Conservation (phyloP, 2,797 vertebrate genomes). For the Carcharodon carcharias region DNA sequence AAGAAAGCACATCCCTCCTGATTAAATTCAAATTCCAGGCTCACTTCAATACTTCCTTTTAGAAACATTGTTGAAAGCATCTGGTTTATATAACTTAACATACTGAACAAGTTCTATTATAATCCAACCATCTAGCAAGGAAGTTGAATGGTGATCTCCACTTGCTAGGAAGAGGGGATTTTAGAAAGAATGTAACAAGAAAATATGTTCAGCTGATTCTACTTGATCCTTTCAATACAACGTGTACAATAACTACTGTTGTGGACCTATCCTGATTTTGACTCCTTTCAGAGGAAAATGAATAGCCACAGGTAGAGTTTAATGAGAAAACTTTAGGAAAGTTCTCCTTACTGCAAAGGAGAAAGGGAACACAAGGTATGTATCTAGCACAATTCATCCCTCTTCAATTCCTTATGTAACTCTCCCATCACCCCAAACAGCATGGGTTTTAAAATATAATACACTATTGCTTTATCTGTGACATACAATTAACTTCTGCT, state of each 20-base stretch:
- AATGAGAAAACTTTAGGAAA: neutral
- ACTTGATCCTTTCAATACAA: neutral
- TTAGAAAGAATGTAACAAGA: neutral
- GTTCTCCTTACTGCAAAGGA: neutral
- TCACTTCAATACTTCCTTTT: neutral
- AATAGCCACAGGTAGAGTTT: neutral
- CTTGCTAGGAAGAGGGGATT: neutral
- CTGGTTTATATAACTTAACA: neutral
- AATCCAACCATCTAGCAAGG: neutral
- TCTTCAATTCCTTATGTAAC: neutral
- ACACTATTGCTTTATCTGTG: neutral
- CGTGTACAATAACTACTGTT: neutral
- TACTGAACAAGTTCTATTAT: neutral
- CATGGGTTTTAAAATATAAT: neutral
- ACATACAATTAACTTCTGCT: neutral
- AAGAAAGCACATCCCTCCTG: neutral
- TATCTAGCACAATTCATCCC: neutral
- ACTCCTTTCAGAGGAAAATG: neutral
- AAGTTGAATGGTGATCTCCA: neutral
- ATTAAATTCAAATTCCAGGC: neutral
- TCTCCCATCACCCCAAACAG: neutral
- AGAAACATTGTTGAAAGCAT: neutral
- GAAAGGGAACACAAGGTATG: neutral
- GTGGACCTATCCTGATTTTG: neutral
- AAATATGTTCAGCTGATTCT: neutral